Evolutionary conservation across 1,140 invertebrate genomes (phyloP).

Genomic region (Homarus americanus): DNA sequence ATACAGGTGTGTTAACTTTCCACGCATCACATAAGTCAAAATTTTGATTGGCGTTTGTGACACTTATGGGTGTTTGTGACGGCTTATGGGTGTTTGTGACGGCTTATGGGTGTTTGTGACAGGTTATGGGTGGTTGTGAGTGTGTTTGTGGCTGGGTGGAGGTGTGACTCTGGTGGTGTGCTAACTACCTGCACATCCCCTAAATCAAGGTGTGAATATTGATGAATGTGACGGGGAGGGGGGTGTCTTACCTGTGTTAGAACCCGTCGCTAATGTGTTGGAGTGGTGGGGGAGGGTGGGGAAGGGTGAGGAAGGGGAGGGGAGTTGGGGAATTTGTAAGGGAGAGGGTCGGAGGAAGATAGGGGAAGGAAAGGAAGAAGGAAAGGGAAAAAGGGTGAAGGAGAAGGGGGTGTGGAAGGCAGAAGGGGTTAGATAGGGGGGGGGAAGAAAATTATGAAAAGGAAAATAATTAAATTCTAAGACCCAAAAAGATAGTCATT

Average conservation of each 20-base stretch:
- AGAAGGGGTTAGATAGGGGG: too few species aligned
- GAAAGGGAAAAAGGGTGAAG: too few species aligned
- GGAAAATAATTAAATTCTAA: too few species aligned
- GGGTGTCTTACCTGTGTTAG: constrained; percentile 6
- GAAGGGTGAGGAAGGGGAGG: not conserved
- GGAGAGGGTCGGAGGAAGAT: not conserved
- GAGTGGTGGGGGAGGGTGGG: not conserved
- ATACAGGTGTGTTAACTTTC: too few species aligned
- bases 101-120: not conserved
- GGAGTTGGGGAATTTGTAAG: not conserved
- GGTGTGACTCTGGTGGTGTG: too few species aligned
- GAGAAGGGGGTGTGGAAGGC: too few species aligned
- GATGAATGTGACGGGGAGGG: not conserved
- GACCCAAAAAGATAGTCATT: too few species aligned
- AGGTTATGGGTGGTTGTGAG: not conserved
- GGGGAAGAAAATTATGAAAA: too few species aligned
- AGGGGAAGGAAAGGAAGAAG: not conserved
- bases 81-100: not conserved
- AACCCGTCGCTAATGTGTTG: not conserved
- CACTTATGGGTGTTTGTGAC: not conserved
- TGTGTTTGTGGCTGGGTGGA: too few species aligned
- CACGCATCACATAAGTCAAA: too few species aligned
- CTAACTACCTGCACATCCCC: too few species aligned
- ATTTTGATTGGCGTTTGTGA: too few species aligned
- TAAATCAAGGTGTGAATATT: constrained; percentile 12